These are phyloP conservation scores for Miniopterus natalensis DNA, from an alignment of 2,113 vertebrate species.

Conservation along the genomic window DNA sequence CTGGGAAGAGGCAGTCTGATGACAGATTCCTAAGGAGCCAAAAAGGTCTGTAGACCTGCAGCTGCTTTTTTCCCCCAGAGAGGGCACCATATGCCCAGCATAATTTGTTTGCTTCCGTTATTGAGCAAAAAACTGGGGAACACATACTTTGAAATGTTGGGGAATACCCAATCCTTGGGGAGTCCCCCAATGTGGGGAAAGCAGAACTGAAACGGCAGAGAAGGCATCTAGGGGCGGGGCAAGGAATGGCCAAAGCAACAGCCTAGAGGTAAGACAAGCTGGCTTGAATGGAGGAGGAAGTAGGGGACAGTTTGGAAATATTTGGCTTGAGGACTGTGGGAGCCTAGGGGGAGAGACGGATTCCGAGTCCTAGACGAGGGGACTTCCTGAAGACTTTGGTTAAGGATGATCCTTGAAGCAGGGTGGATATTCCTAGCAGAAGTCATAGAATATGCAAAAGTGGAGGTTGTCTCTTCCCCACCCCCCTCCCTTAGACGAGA, in stretches of 20 bases:
- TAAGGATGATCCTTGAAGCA: neutral
- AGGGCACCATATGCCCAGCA: neutral
- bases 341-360: neutral
- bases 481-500: neutral
- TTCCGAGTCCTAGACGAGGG: neutral
- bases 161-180: neutral
- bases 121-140: neutral
- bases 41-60: constrained; percentile 7
- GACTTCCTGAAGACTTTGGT: constrained; percentile 15
- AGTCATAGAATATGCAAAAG: neutral
- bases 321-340: neutral
- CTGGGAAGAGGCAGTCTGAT: neutral
- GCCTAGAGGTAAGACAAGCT: neutral
- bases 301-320: neutral
- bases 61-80: neutral
- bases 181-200: constrained; percentile 18
- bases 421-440: neutral
- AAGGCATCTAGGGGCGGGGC: neutral
- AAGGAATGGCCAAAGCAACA: constrained; percentile 29
- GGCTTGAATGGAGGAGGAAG: neutral
- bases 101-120: constrained; percentile 63
- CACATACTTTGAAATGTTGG: constrained; percentile 45
- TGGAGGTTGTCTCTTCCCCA: neutral
- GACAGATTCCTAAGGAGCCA: neutral
- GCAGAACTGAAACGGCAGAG: neutral